These are phyloP conservation scores for Agrochola lota DNA, from an alignment of 2,888 invertebrate genomes.

Conservation along the genomic window DNA sequence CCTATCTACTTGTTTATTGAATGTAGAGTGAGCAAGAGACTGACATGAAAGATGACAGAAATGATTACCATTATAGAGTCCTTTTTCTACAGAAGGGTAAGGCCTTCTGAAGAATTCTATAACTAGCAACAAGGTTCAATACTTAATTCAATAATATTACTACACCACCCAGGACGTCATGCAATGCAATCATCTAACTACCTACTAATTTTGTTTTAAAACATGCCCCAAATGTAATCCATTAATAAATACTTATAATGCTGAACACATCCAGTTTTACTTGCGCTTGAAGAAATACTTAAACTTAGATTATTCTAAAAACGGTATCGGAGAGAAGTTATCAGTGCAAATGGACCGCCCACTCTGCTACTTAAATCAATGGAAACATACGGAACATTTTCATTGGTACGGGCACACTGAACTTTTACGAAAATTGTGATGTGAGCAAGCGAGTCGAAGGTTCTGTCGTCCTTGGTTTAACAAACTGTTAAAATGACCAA, in stretches of 20 bases:
- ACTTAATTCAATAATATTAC: background rate
- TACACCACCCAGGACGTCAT: no score
- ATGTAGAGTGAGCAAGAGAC: background rate
- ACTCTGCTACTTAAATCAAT: conserved; percentile 58
- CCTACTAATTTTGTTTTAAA: background rate
- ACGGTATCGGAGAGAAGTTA: conserved; percentile 58
- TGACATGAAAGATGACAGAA: background rate
- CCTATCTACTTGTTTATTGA: background rate
- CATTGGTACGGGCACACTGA: background rate
- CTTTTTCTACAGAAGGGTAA: background rate
- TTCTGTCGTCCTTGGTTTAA: background rate
- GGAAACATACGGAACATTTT: conserved; percentile 45
- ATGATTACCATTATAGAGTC: background rate
- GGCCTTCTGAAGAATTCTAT: background rate
- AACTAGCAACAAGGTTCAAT: background rate
- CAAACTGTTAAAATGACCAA: background rate
- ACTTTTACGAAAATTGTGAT: background rate
- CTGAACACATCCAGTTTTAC: conserved; percentile 27
- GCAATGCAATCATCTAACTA: background rate
- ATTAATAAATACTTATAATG: conserved; percentile 17
- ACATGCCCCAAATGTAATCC: background rate
- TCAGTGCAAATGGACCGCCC: conserved; percentile 66
- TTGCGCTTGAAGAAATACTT: conserved; percentile 47
- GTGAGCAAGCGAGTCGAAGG: background rate
- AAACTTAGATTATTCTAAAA: conserved; percentile 62